Evolutionary conservation across 23 tunicate genomes (phyloP), one percentile per base, ranked within the genome.

Genomic region (Ciona savignyi): DNA sequence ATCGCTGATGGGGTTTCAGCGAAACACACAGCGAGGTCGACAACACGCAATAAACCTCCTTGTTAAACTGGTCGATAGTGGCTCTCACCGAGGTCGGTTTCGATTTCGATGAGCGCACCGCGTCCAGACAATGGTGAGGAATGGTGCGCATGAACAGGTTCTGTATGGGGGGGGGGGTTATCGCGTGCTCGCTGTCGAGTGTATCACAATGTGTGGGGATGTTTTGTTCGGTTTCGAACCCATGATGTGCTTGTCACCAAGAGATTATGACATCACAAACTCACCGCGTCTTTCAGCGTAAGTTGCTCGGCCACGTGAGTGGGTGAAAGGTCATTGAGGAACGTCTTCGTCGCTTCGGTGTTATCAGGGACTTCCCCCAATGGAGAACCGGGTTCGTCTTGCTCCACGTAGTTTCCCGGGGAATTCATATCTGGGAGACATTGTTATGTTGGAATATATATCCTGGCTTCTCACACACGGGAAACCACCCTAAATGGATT

Each of bases 51-150:
- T 87, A 86, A 25, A 93, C 98, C 60, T 86, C 95, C 4, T 63
- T 62, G 60, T 93, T 93, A 82, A 93, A 93, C 78, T 86, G 98
- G 34, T 93, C 86, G 63, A 93, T 89, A 0, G 98, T 93, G 31
- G 98, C 98, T 62, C 75, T 77, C n/a, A 93, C 90, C 24, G 81
- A 66, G 28, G 85, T 79, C 0, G 95, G 95, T 31, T 78, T 81
- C 21, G 51, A 67, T 28, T 79, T 72, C 29, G 70, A 51, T 4
- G 86, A 67, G 23, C 85, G 73, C 15, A 91, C 97, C 11, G 86
- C 77, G 15, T 63, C 63, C 23, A 93, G 72, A 70, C 94, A 93
- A 33, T 83, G 90, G 42, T 83, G 88, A 4, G 98, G 95, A 1
- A 76, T 51, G 25, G 86, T 89, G 1, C 83, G 89, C 51, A 85